A percentile compares a stretch with the other conserved stretches of the same genome.
Conservation (phyloP, 2,797 vertebrate species). For the Alosa sapidissima region DNA sequence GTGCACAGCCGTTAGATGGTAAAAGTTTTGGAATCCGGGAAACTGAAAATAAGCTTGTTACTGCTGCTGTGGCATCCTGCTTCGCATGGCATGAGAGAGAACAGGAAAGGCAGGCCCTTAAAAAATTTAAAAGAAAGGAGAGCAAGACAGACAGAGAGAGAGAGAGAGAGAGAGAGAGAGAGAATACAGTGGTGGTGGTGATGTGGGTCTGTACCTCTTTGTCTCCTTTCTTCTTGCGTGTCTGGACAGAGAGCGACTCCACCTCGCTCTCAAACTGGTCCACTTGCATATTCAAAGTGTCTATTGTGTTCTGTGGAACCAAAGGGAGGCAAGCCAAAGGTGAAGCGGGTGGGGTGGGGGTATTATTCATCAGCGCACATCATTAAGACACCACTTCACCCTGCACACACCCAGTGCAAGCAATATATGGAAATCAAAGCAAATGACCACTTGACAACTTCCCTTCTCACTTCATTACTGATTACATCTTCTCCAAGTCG, state of each 20-base stretch:
- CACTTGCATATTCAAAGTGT: conserved; percentile 93
- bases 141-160: not conserved
- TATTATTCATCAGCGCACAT: conserved; percentile 1
- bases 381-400: not conserved
- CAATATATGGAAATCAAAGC: not conserved
- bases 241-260: conserved; percentile 88
- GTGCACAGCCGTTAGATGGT: not conserved
- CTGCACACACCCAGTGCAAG: not conserved
- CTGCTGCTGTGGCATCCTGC: not conserved
- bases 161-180: not conserved
- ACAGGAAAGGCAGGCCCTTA: not conserved
- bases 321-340: not conserved
- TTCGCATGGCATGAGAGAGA: not conserved
- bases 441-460: not conserved
- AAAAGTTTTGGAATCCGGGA: not conserved
- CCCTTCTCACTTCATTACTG: no score
- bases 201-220: conserved; percentile 77
- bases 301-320: conserved; percentile 81
- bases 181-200: not conserved
- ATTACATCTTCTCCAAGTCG: not conserved
- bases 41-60: not conserved
- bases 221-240: conserved; percentile 90
- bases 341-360: not conserved
- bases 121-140: not conserved
- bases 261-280: conserved; percentile 94